Percentiles rank a stretch among this genome's conserved stretches.
Conservation (phyloP, 1,140 invertebrate genomes). For the Lineus longissimus region DNA sequence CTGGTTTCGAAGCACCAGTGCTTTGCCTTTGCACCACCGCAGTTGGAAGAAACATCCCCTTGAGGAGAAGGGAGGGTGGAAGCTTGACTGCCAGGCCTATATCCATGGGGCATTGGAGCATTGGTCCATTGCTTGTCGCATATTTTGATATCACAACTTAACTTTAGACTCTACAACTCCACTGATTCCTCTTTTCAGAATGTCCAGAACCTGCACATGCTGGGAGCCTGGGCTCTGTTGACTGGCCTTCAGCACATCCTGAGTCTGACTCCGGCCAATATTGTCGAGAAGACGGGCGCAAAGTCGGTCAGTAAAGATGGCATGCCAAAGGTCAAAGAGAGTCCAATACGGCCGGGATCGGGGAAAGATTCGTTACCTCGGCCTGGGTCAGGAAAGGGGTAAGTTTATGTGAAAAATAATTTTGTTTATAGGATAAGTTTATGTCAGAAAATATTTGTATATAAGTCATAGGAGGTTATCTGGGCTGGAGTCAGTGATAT, state of each 20-base stretch:
- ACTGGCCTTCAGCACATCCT: slow-evolving; percentile 72
- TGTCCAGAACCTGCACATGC: slow-evolving; percentile 82
- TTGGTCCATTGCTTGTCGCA: no score
- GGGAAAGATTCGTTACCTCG: neutral
- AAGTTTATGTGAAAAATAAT: neutral
- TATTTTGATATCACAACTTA: neutral
- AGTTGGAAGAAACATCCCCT: no score
- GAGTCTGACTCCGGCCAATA: slow-evolving; percentile 41
- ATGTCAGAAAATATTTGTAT: no score
- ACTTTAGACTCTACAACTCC: no score
- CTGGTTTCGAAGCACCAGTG: no score
- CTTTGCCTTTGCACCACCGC: no score
- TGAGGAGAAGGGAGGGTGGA: no score
- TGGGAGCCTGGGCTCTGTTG: slow-evolving; percentile 80
- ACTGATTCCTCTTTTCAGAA: slow-evolving; percentile 60
- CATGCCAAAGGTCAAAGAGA: slow-evolving; percentile 19
- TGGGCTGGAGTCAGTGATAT: no score
- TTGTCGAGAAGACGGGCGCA: slow-evolving; percentile 32
- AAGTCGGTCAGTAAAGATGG: slow-evolving; percentile 17
- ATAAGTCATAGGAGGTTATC: no score
- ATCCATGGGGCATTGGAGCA: no score
- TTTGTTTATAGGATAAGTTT: no score
- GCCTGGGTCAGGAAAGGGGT: neutral
- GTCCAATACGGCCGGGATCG: slow-evolving; percentile 3
- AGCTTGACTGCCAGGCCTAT: no score